These are phyloP conservation scores for Mesoligia furuncula DNA, from an alignment of 2,888 invertebrate species.

Conservation along the genomic window DNA sequence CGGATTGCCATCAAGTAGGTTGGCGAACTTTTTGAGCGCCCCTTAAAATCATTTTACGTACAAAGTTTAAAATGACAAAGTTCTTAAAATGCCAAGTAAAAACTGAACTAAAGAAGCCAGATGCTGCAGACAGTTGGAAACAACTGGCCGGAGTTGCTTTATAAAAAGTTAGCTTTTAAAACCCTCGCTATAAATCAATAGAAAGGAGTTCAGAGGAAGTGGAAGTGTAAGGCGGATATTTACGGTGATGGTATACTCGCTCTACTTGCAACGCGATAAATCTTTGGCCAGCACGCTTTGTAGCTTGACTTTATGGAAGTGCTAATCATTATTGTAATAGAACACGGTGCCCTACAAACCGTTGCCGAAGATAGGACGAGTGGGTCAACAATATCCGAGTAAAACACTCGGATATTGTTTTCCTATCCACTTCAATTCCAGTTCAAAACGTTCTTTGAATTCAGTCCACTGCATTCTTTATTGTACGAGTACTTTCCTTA, in stretches of 20 bases:
- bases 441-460: slow-evolving; percentile 19
- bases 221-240: slow-evolving; percentile 85
- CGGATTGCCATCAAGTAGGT: slow-evolving; percentile 36
- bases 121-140: slow-evolving; percentile 89
- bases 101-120: slow-evolving; percentile 86
- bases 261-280: slow-evolving; percentile 79
- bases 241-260: slow-evolving; percentile 82
- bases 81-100: slow-evolving; percentile 82
- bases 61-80: slow-evolving; percentile 86
- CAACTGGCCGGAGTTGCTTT: slow-evolving; percentile 86
- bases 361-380: slow-evolving; percentile 45
- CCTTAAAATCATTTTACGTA: slow-evolving; percentile 77
- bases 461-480: slow-evolving; percentile 37
- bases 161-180: slow-evolving; percentile 89
- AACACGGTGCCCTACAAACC: slow-evolving; percentile 49
- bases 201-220: slow-evolving; percentile 84
- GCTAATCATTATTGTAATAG: slow-evolving; percentile 75
- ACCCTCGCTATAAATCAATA: slow-evolving; percentile 88
- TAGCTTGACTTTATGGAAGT: slow-evolving; percentile 80
- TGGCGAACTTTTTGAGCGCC: slow-evolving; percentile 58
- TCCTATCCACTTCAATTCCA: slow-evolving; percentile 30
- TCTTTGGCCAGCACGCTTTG: slow-evolving; percentile 80
- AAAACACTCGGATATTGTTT: too few species aligned
- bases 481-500: slow-evolving; percentile 33
- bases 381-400: slow-evolving; percentile 41